These are phyloP conservation scores for Chamaea fasciata DNA, from an alignment of 2,113 vertebrate species.

Conservation along the genomic window DNA sequence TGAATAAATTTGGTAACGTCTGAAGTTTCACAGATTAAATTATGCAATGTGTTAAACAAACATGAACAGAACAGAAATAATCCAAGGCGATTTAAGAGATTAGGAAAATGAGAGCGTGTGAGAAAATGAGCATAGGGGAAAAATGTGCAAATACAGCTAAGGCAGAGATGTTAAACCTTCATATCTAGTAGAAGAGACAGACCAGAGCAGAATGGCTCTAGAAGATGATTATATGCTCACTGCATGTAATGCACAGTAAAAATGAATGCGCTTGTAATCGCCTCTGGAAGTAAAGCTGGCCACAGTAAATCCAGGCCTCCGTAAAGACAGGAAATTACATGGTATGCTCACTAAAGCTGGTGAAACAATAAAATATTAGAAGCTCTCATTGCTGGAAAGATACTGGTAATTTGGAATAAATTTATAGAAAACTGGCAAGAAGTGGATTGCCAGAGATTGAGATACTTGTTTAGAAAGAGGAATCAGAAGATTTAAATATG, in stretches of 20 bases:
- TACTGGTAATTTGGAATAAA: not conserved
- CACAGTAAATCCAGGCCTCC: not conserved
- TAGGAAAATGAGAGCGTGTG: not conserved
- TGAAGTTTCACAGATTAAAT: not conserved
- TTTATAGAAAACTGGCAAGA: constrained; percentile 31
- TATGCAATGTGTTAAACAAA: not conserved
- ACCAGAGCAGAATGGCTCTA: not conserved
- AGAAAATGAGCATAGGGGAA: not conserved
- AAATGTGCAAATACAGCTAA: not conserved
- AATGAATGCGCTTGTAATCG: not conserved
- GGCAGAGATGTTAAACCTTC: not conserved
- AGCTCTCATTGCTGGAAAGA: not conserved
- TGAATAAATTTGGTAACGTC: not conserved
- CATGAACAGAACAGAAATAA: not conserved
- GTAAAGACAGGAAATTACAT: constrained; percentile 19
- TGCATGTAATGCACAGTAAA: not conserved
- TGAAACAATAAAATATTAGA: constrained; percentile 20
- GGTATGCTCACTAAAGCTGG: not conserved
- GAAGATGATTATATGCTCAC: not conserved
- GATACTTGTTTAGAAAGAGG: not conserved
- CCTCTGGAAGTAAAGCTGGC: not conserved
- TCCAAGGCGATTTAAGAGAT: not conserved
- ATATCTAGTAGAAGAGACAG: not conserved
- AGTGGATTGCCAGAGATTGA: not conserved
- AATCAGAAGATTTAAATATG: constrained; percentile 9